Percentiles rank a stretch among this genome's conserved stretches.
These are phyloP conservation scores for Apostichopus leukothele DNA, from an alignment of 53 echinoderm and acorn worm genomes.

Conservation along the genomic window DNA sequence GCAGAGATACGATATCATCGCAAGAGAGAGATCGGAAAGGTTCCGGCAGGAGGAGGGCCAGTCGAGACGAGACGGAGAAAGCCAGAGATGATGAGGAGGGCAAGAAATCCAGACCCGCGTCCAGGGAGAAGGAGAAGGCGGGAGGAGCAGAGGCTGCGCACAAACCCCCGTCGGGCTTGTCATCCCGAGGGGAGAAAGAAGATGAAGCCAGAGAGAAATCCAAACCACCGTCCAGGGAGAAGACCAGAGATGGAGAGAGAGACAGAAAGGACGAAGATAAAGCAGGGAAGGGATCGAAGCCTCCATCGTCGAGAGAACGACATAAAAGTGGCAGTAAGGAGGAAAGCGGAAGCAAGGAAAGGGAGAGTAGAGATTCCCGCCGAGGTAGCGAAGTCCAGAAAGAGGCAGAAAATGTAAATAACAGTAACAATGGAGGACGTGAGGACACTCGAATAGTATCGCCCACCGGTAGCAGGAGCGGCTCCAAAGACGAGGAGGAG, in stretches of 20 bases:
- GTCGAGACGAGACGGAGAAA: background rate
- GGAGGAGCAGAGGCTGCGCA: background rate
- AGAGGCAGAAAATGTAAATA: conserved; percentile 9
- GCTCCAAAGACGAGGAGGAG: background rate
- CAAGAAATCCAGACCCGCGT: background rate
- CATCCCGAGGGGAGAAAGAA: background rate
- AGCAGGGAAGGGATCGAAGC: background rate
- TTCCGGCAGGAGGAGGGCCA: background rate
- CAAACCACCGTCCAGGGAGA: background rate
- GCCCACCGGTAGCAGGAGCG: background rate
- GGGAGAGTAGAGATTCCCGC: background rate
- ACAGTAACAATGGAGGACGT: conserved; percentile 31
- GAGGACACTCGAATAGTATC: conserved; percentile 29
- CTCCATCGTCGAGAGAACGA: conserved; percentile 21
- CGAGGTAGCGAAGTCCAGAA: background rate
- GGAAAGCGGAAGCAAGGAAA: background rate
- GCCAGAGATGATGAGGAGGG: background rate
- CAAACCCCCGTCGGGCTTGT: conserved; percentile 3
- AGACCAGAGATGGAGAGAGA: background rate
- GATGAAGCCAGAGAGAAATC: background rate
- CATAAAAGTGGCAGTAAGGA: background rate
- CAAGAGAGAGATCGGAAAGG: background rate
- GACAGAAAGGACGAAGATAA: background rate
- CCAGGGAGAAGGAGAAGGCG: background rate
- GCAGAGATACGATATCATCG: background rate